A percentile compares a stretch with the other conserved stretches of the same genome.
These are phyloP conservation scores for Mycteria americana DNA, from an alignment of 2,797 vertebrate genomes.

Conservation along the genomic window DNA sequence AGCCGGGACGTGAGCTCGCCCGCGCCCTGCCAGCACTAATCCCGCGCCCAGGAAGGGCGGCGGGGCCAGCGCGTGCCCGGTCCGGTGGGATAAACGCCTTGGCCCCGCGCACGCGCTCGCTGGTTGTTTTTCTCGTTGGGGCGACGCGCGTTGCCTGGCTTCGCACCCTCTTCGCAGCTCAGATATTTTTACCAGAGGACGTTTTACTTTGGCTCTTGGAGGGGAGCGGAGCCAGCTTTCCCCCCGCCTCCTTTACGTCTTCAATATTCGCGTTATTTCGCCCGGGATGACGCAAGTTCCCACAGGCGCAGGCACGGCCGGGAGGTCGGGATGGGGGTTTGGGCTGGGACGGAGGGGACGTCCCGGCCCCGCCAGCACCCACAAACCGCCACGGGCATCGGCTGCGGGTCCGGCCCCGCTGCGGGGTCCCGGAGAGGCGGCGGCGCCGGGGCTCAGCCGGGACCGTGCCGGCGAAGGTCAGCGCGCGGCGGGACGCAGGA, in stretches of 20 bases:
- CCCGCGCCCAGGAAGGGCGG: fast-evolving
- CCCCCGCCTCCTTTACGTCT: fast-evolving
- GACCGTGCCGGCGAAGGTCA: background rate
- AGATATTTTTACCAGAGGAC: fast-evolving
- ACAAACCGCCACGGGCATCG: fast-evolving
- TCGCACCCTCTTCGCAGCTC: background rate
- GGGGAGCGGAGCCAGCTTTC: fast-evolving
- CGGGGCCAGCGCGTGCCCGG: fast-evolving
- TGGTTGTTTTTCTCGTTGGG: fast-evolving
- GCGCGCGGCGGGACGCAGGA: fast-evolving
- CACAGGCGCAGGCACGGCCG: fast-evolving
- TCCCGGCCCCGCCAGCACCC: background rate
- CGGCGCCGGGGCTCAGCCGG: fast-evolving
- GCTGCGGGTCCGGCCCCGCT: fast-evolving
- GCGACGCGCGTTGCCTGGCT: fast-evolving
- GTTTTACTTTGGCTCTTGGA: fast-evolving
- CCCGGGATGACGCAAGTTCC: fast-evolving
- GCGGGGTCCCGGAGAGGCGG: fast-evolving
- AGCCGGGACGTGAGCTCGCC: background rate
- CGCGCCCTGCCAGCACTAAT: fast-evolving
- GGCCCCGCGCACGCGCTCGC: fast-evolving
- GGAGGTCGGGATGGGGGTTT: fast-evolving
- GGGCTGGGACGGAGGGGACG: background rate
- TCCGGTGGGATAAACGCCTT: background rate
- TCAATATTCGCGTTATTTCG: fast-evolving